Base-by-base conservation (phyloP, 2,888 invertebrate genomes). In the Orchesellides sinensis region DNA sequence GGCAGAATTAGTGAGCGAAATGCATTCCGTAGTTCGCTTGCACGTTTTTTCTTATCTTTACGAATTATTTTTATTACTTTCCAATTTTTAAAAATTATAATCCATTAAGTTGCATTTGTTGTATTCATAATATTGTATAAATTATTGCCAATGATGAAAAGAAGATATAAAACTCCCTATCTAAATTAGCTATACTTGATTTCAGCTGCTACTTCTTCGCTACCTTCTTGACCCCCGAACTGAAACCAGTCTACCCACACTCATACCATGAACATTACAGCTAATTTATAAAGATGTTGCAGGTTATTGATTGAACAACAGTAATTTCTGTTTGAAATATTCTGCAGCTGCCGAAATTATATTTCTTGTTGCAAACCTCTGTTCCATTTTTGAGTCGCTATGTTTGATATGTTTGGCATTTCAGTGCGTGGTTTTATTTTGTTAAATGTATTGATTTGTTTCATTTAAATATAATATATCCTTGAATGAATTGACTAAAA, bases 1-100 rank as follows among this genome's bases (percentile, higher is more conserved):
- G 70, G 78, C 78, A 70, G 56, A 52, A 10, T 52, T 78, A 78
- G 69, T 70, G 69, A 70, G 78, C 78, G 63, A 70, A 68, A 78
- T 78, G 78, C 78, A 78, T 52, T 78, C 45, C 12, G 52, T 78
- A 78, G 78, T 70, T 78, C 70, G 78, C 78, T 78, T 78, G 78
- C 69, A 78, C 68, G 56, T 49, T 56, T 68, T 27, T n/a, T n/a
- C n/a, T 59, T 17, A 40, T 21, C 14, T 21, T n/a, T n/a, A 56
- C 47, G n/a, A 10, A n/a, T 61, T 61, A 19, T 73, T 27, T 19
- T 23, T 27, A 70, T 70, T 54, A 47, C 25, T 8, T 40, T 56
- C 56, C n/a, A 1, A 63, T 75, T 54, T 2, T 61, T 47, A 27
- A n/a, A 61, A 29, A n/a, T 61, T 29, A 25, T 56, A 10, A 56